Percentiles rank a stretch among this genome's conserved stretches.
These are phyloP conservation scores for Itoplectis maculator DNA, from an alignment of 2,888 invertebrate species.

Conservation along the genomic window DNA sequence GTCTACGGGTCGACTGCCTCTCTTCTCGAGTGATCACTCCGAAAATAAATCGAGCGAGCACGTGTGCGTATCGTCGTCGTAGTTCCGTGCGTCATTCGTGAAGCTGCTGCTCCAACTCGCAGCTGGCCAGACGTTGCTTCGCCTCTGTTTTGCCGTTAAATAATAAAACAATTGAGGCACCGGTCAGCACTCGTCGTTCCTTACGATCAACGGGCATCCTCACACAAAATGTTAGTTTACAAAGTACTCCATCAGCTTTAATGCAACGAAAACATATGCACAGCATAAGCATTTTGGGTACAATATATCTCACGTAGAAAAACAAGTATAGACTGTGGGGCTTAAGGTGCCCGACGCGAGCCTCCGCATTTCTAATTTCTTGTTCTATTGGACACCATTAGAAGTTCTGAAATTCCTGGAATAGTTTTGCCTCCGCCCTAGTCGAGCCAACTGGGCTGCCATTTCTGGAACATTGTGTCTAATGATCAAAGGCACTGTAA, in stretches of 20 bases:
- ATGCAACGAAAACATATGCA: neutral
- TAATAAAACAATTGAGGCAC: conserved; percentile 44
- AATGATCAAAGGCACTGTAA: conserved; percentile 15
- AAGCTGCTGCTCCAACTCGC: conserved; percentile 31
- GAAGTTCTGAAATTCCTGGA: conserved; percentile 56
- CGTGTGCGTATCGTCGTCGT: conserved; percentile 49
- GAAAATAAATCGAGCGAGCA: conserved; percentile 58
- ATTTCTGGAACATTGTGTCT: conserved; percentile 38
- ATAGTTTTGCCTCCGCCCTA: conserved; percentile 43
- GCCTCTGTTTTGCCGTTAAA: conserved; percentile 43
- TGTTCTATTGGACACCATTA: conserved; percentile 19
- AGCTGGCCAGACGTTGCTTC: conserved; percentile 49
- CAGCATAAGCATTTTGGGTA: conserved; percentile 2
- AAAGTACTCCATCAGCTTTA: neutral
- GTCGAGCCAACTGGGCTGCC: conserved; percentile 17
- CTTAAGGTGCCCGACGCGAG: neutral
- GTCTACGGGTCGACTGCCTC: conserved; percentile 26
- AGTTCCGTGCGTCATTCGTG: conserved; percentile 62
- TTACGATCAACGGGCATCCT: conserved; percentile 13
- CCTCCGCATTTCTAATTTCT: conserved; percentile 2
- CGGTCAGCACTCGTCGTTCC: conserved; percentile 19
- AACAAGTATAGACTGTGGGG: neutral
- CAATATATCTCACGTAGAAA: neutral
- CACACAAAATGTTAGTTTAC: neutral
- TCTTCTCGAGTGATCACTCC: conserved; percentile 46